phyloP scores from a whole-genome alignment of 2,113 vertebrate genomes.

The Macrotis lagotis region DNA sequence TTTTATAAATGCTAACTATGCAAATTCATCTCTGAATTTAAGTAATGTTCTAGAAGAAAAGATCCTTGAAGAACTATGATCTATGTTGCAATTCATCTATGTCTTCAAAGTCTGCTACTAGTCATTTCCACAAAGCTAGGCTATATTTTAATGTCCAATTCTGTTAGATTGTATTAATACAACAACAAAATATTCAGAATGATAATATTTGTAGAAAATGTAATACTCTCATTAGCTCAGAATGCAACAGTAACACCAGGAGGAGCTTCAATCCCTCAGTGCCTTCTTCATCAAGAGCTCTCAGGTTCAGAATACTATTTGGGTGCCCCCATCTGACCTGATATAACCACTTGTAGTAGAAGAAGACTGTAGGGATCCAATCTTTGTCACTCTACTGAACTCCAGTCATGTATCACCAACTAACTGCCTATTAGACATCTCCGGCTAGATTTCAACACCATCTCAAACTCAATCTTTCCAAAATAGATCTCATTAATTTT shows the following conservation, averaged over 20 bases:
- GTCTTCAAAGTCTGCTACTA: constrained; percentile 25
- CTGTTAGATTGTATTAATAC: background rate
- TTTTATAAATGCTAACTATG: background rate
- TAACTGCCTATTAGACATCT: background rate
- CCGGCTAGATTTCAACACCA: background rate
- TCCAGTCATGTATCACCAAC: background rate
- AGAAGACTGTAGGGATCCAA: background rate
- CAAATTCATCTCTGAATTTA: constrained; percentile 11
- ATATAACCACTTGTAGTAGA: background rate
- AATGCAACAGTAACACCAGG: background rate
- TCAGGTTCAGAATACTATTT: background rate
- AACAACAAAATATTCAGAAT: background rate
- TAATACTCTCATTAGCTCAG: background rate
- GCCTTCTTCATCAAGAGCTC: background rate
- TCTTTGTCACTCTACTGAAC: background rate
- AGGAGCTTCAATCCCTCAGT: background rate
- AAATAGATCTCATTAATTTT: background rate
- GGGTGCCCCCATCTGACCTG: background rate
- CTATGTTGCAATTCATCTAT: background rate
- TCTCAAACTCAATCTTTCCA: background rate
- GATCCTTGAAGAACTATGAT: background rate
- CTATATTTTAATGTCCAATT: constrained; percentile 8
- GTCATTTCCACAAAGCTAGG: background rate
- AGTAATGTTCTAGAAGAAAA: constrained; percentile 18
- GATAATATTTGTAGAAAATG: constrained; percentile 6